Evolutionary conservation across 2,113 vertebrate genomes (phyloP), one percentile per base, ranked within the genome.

Genomic region (Platichthys flesus): DNA sequence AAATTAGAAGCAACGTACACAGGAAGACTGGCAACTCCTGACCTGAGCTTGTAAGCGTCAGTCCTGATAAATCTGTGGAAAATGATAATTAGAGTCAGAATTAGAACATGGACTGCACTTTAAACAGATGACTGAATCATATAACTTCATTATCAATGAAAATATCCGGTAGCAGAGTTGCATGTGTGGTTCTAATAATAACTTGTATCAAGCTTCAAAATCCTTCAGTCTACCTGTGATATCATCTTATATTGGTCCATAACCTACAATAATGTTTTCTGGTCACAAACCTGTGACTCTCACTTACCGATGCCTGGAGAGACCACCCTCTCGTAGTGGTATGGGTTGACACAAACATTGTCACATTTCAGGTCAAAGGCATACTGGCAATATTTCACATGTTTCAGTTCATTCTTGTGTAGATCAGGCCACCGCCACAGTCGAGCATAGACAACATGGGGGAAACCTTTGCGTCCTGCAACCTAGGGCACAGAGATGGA

Each of bases 391-490:
- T 98, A 99, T 94, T 99, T 99, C 49, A 99, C 97, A 10, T 99
- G 97, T 87, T 99, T 99, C 78, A 99, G 88, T 89, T 99, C 98
- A n/a, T 99, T 99, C 93, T 99, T 99, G 68, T 99, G 98, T 79
- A 99, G 96, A 87, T 99, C 98, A 0, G 98, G 98, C 98, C 98
- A 99, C 73, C 98, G 94, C 98, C 98, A 99, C 1, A 99, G 95
- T 24, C 98, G 94, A 4, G 98, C 98, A 55, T 99, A 99, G 68
- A 99, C 97, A 45, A 99, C 98, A 35, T 99, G 98, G 15, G 98
- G 98, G 82, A 99, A 99, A 23, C 98, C 98, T 93, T 99, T 99
- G 71, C 98, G 96, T 12, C 98, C 98, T 0, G 98, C 98, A 85
- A 99, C 97, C 97, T 99, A 65, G 9, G 88, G 59, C 42, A 89